Evolutionary conservation across 2,113 vertebrate species (phyloP), one percentile per base, ranked within the genome.

Genomic region (Prunella fulvescens): DNA sequence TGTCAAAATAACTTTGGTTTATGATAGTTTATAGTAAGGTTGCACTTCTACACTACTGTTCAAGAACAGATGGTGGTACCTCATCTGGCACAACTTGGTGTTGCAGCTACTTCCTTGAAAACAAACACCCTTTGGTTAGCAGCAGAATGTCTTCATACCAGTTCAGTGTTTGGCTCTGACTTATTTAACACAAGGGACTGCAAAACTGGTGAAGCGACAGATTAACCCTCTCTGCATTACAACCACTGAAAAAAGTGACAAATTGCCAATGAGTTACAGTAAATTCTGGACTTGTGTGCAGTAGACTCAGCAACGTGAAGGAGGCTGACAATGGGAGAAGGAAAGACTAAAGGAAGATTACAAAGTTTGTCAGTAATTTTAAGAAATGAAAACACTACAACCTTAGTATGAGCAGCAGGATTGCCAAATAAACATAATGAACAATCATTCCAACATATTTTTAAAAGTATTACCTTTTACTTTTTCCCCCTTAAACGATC

Each of bases 351-450:
- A 61, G 26, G 47, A 94, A 93, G 20, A 73, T 87, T 42, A 70
- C 5, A 4, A 95, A 37, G 25, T 42, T 89, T 74, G 61, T 93
- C 65, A 67, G 20, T 22, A 60, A 45, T 82, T 94, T 78, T 56
- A 95, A 81, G 91, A 86, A 89, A 92, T 76, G 7, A 94, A 96
- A 96, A 86, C 19, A 78, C 17, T 73, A 47, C 26, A 66, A 89
- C 47, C 50, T 91, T 71, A 93, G 94, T 92, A 96, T 80, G 40
- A 95, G 96, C 77, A 95, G 96, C 96, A 93, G 96, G 79, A 97
- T 95, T 88, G 93, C 83, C 77, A 93, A 96, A 95, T 90, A 92
- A 94, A 90, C 58, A 3, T 60, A 91, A 91, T 12, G 53, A 95
- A 81, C 80, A 93, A 93, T 37, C 29, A 84, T 82, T 94, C 70